phyloP scores from a whole-genome alignment of 2,113 vertebrate genomes.

The Laticauda laticaudata region DNA sequence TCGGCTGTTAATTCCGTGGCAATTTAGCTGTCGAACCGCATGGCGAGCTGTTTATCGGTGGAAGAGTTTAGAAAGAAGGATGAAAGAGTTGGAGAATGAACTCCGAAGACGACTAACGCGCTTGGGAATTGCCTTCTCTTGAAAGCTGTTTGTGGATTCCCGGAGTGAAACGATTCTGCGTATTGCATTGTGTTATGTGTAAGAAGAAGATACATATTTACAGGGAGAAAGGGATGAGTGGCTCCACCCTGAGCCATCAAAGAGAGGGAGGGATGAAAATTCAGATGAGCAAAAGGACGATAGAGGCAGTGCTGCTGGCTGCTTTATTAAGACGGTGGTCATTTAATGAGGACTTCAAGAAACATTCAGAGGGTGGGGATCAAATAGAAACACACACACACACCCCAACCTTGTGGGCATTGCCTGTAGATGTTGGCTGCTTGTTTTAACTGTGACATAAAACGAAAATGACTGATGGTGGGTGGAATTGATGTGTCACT shows the following conservation, averaged over 20 bases:
- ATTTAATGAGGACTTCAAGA: slow-evolving; percentile 38
- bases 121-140: not conserved
- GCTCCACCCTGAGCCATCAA: not conserved
- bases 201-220: not conserved
- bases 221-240: too few species aligned
- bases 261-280: not conserved
- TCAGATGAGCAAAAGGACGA: not conserved
- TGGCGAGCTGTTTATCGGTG: not conserved
- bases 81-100: not conserved
- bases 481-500: not conserved
- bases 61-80: not conserved
- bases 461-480: slow-evolving; percentile 20
- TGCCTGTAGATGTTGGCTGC: not conserved
- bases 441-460: slow-evolving; percentile 30
- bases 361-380: slow-evolving; percentile 20
- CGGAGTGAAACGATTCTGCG: not conserved
- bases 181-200: not conserved
- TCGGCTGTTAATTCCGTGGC: not conserved
- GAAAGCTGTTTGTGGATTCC: not conserved
- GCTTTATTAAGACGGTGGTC: slow-evolving; percentile 16
- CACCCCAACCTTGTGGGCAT: not conserved
- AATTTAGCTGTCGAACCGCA: not conserved
- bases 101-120: not conserved
- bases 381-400: not conserved
- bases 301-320: not conserved